phyloP scores from a whole-genome alignment of 2,113 vertebrate genomes.

The Tyto alba region DNA sequence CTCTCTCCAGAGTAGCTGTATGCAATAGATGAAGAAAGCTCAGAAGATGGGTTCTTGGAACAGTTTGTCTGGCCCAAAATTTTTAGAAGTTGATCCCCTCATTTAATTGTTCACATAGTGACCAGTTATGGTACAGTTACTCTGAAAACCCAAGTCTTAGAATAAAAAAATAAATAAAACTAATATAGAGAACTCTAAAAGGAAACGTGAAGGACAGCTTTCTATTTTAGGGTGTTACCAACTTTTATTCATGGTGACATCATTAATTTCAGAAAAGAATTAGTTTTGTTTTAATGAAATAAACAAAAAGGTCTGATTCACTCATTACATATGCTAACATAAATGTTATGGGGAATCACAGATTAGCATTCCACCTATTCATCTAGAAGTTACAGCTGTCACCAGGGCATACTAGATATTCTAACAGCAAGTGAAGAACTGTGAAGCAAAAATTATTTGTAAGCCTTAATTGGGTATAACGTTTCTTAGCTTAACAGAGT shows the following conservation, averaged over 20 bases:
- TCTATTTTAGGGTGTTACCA: not conserved
- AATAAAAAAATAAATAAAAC: not conserved
- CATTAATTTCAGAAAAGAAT: not conserved
- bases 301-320: not conserved
- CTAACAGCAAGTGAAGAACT: conserved; percentile 5
- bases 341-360: not conserved
- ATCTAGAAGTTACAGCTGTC: not conserved
- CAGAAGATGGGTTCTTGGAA: not conserved
- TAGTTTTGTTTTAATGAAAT: not conserved
- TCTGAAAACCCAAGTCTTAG: not conserved
- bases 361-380: not conserved
- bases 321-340: not conserved
- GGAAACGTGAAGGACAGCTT: not conserved
- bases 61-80: not conserved
- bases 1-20: not conserved
- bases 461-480: conserved; percentile 41
- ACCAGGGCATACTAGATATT: not conserved
- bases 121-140: not conserved
- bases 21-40: not conserved
- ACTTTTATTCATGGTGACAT: not conserved
- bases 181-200: not conserved
- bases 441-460: conserved; percentile 11
- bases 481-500: conserved; percentile 30
- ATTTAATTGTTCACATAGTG: not conserved
- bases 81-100: not conserved